Conservation (phyloP, 2,113 vertebrate genomes). For the Nesogale talazaci region DNA sequence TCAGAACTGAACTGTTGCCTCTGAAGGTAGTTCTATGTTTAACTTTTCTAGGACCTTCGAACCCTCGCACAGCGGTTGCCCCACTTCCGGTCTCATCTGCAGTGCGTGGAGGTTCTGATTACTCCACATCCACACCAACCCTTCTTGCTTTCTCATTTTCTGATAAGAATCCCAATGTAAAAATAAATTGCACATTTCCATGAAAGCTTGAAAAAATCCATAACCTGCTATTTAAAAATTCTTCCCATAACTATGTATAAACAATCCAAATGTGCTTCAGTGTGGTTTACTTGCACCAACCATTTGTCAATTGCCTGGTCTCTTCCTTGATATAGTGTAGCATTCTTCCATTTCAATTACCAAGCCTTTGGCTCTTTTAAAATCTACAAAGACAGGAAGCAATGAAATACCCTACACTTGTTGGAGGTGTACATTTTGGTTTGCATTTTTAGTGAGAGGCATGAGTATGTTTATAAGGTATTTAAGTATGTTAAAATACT, state of each 20-base stretch:
- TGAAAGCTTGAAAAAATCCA: not conserved
- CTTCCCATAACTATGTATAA: not conserved
- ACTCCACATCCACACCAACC: not conserved
- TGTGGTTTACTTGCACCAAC: accelerated
- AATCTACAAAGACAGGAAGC: not conserved
- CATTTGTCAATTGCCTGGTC: not conserved
- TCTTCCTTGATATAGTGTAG: not conserved
- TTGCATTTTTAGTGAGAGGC: not conserved
- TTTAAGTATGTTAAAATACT: not conserved
- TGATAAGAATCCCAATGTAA: not conserved
- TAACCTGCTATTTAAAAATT: not conserved
- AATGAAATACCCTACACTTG: no score
- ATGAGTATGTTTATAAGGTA: not conserved
- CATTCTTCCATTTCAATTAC: not conserved
- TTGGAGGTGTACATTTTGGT: not conserved
- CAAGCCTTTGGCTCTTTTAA: not conserved
- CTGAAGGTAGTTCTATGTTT: not conserved
- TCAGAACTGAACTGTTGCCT: not conserved
- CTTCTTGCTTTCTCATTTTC: not conserved
- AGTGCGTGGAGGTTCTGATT: not conserved
- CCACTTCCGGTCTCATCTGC: not conserved
- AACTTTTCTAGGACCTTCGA: not conserved
- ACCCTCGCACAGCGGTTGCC: not conserved
- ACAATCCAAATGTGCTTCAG: accelerated
- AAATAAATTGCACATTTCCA: not conserved